Conservation (phyloP, 2,113 vertebrate genomes). For the Lampris incognitus region DNA sequence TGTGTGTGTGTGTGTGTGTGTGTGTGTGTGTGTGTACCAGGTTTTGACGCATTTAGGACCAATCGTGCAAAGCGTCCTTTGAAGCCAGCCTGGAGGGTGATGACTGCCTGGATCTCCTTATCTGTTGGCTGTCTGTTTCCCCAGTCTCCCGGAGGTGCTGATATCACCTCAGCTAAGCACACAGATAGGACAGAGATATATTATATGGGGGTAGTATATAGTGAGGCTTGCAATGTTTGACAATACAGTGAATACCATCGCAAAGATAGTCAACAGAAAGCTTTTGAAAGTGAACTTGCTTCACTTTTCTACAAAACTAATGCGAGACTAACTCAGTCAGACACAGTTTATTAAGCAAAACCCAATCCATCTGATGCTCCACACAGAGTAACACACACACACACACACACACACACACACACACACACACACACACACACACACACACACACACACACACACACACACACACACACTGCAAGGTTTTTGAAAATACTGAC, state of each 20-base stretch:
- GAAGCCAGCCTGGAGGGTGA: conserved; percentile 80
- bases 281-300: too few relatives aligned
- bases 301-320: too few relatives aligned
- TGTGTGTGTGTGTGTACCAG: conserved; percentile 50
- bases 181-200: conserved; percentile 7
- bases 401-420: too few relatives aligned
- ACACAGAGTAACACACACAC: too few relatives aligned
- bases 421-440: too few relatives aligned
- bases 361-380: too few relatives aligned
- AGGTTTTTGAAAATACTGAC: too few relatives aligned
- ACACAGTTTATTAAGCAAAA: too few relatives aligned
- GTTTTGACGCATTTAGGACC: conserved; percentile 60
- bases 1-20: not conserved
- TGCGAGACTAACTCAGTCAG: too few relatives aligned
- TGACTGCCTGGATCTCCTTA: conserved; percentile 75
- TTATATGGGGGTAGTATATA: too few relatives aligned
- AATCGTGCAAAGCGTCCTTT: conserved; percentile 69
- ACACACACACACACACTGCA: too few relatives aligned
- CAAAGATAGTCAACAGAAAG: not conserved
- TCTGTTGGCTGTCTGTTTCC: conserved; percentile 69
- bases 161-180: conserved; percentile 29
- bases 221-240: not conserved
- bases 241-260: not conserved
- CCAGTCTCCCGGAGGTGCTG: conserved; percentile 63
- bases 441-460: too few relatives aligned